Conservation (phyloP, 2,113 vertebrate species). For the Phalacrocorax carbo region DNA sequence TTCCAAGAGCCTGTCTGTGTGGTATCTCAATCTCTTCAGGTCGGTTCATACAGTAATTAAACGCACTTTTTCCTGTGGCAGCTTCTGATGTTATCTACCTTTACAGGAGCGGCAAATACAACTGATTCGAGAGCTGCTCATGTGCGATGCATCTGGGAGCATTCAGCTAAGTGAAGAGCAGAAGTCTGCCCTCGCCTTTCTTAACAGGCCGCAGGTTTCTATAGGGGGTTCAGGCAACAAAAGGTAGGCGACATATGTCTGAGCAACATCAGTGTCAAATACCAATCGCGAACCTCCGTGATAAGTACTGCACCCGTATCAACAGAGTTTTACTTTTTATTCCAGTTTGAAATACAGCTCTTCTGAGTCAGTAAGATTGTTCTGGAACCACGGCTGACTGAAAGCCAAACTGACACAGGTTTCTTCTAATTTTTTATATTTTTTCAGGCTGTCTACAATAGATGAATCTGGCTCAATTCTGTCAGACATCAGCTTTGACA, state of each 20-base stretch:
- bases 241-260: slow-evolving; percentile 75
- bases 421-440: not conserved
- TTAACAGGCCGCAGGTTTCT: slow-evolving; percentile 82
- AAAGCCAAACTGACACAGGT: not conserved
- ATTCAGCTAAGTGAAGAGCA: slow-evolving; percentile 96
- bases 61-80: not conserved
- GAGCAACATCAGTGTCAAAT: not conserved
- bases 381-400: not conserved
- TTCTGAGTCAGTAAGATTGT: not conserved
- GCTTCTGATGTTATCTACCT: slow-evolving; percentile 1
- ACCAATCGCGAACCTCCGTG: not conserved
- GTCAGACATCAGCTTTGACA: slow-evolving; percentile 99
- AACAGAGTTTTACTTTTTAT: not conserved
- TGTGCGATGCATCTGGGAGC: slow-evolving; percentile 88
- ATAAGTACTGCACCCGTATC: accelerated
- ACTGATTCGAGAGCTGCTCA: slow-evolving; percentile 92
- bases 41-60: not conserved
- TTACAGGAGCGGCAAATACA: slow-evolving; percentile 92
- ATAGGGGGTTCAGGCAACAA: slow-evolving; percentile 78
- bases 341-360: not conserved
- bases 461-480: slow-evolving; percentile 95
- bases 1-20: slow-evolving; percentile 31
- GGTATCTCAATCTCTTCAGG: not conserved
- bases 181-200: slow-evolving; percentile 91
- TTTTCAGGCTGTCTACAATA: slow-evolving; percentile 87